These are phyloP conservation scores for Salvator merianae DNA, from an alignment of 2,113 vertebrate species.

Conservation along the genomic window DNA sequence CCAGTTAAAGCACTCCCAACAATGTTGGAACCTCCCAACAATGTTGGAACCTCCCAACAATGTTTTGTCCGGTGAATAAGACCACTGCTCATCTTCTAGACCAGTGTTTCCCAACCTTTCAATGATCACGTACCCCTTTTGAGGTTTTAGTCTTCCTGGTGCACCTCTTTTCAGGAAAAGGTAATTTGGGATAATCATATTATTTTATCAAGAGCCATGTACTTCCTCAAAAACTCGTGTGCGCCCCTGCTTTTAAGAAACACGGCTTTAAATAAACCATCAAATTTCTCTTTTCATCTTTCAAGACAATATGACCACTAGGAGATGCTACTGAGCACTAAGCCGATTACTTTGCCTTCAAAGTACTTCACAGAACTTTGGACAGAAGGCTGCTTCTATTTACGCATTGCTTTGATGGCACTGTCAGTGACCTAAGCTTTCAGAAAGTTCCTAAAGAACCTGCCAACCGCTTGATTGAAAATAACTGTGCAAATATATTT, in stretches of 20 bases:
- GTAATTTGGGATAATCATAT: too few relatives aligned
- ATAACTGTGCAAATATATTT: neutral
- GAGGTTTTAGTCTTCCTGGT: too few relatives aligned
- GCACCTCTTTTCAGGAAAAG: too few relatives aligned
- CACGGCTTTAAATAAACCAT: neutral
- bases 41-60: too few relatives aligned
- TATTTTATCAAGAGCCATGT: too few relatives aligned
- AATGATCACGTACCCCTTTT: too few relatives aligned
- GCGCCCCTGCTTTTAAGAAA: too few relatives aligned
- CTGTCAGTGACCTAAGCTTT: neutral
- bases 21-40: neutral
- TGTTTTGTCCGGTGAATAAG: neutral
- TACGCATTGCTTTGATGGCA: conserved; percentile 21
- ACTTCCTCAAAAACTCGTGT: too few relatives aligned
- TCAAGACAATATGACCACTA: neutral
- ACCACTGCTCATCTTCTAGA: neutral
- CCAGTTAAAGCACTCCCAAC: neutral
- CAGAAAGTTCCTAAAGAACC: accelerated
- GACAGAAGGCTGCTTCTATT: neutral
- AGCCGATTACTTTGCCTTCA: neutral
- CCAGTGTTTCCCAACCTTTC: too few relatives aligned
- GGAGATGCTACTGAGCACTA: neutral
- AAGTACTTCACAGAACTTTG: neutral
- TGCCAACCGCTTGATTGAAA: accelerated
- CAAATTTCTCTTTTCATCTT: neutral